These are phyloP conservation scores for Zaprionus lachaisei DNA, from an alignment of 1,140 invertebrate species.

Conservation along the genomic window DNA sequence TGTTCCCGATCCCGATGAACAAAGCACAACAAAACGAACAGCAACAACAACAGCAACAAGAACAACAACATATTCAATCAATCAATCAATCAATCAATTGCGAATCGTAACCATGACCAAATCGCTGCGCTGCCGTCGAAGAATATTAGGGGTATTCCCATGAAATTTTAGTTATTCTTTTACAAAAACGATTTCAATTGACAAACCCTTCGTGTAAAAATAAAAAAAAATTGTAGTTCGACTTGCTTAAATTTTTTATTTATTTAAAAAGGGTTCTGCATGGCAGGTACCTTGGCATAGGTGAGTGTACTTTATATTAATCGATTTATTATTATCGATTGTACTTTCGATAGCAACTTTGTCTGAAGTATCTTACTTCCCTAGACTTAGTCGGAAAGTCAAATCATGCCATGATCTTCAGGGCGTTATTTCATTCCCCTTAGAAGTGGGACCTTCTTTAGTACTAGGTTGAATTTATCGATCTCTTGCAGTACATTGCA, in stretches of 20 bases:
- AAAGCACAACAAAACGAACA: neutral
- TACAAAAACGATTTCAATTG: slow-evolving; percentile 49
- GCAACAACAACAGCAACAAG: neutral
- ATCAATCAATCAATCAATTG: slow-evolving; percentile 2
- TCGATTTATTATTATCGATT: too few relatives aligned
- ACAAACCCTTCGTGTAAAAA: slow-evolving; percentile 58
- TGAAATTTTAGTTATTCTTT: slow-evolving; percentile 56
- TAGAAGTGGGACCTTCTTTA: too few relatives aligned
- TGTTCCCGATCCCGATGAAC: neutral
- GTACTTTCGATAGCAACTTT: too few relatives aligned
- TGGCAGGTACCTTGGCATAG: too few relatives aligned
- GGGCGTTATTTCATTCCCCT: too few relatives aligned
- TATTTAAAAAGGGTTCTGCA: too few relatives aligned
- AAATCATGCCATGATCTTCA: too few relatives aligned
- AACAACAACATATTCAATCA: neutral
- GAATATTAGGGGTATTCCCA: slow-evolving; percentile 31
- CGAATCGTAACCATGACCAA: slow-evolving; percentile 1
- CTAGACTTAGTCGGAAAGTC: too few relatives aligned
- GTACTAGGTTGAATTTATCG: too few relatives aligned
- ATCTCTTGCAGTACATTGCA: too few relatives aligned
- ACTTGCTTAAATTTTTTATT: neutral
- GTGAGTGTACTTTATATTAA: too few relatives aligned
- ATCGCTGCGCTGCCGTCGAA: slow-evolving; percentile 19
- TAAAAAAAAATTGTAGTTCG: slow-evolving; percentile 62
- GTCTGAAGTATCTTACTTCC: too few relatives aligned